phyloP scores from a whole-genome alignment of 2,797 vertebrate species.

The Chloroceryle amazona region DNA sequence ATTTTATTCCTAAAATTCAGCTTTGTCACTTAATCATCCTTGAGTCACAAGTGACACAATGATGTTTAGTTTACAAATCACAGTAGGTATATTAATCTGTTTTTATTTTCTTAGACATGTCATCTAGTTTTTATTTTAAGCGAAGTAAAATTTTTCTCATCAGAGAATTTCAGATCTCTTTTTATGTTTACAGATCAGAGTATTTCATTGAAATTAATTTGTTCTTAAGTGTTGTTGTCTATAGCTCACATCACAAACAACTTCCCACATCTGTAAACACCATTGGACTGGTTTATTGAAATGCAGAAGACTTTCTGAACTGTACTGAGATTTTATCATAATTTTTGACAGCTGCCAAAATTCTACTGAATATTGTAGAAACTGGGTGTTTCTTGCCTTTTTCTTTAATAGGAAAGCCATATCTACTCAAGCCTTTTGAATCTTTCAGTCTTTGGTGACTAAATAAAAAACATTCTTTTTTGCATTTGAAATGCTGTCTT shows the following conservation, averaged over 20 bases:
- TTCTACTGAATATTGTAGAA: neutral
- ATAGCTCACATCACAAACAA: neutral
- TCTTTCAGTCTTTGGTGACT: neutral
- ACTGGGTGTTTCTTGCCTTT: rapidly evolving
- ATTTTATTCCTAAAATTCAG: neutral
- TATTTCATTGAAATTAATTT: neutral
- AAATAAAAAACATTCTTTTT: neutral
- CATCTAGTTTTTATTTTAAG: neutral
- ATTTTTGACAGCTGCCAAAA: neutral
- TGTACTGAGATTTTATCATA: neutral
- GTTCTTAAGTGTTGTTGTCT: neutral
- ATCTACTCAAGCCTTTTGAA: neutral
- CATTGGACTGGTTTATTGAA: neutral
- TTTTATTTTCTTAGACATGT: neutral
- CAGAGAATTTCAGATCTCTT: neutral
- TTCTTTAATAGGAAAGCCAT: neutral
- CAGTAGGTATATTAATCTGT: neutral
- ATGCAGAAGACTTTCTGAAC: neutral
- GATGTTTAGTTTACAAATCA: neutral
- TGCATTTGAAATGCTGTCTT: neutral
- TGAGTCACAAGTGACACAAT: neutral
- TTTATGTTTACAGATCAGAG: neutral
- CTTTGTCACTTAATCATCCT: neutral
- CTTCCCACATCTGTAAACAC: neutral
- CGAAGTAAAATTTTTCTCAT: neutral